Conservation (phyloP, 2,888 invertebrate genomes). For the Chrysomela aeneicollis region DNA sequence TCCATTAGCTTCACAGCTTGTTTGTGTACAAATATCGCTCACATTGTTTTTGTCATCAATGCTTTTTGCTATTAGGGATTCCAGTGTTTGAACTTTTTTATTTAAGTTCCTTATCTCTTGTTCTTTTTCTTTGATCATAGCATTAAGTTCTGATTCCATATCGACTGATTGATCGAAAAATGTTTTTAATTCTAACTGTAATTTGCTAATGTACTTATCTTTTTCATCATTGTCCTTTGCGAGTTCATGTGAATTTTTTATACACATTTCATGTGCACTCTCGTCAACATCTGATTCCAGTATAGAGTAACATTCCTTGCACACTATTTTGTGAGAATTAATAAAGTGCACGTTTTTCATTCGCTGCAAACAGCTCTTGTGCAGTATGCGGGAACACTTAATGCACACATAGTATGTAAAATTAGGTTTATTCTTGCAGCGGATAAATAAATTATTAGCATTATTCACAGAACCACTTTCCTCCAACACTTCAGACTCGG, state of each 20-base stretch:
- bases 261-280: conserved; percentile 14
- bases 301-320: conserved; percentile 13
- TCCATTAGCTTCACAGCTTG: conserved; percentile 9
- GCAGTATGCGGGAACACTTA: conserved; percentile 16
- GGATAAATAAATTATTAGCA: conserved; percentile 12
- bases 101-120: conserved; percentile 11
- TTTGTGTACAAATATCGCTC: conserved; percentile 6
- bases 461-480: conserved; percentile 10
- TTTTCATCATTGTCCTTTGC: conserved; percentile 10
- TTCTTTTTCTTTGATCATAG: conserved; percentile 8
- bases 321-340: conserved; percentile 10
- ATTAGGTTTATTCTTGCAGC: conserved; percentile 14
- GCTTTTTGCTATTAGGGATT: conserved; percentile 14
- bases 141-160: conserved; percentile 9
- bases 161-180: conserved; percentile 11
- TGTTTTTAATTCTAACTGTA: conserved; percentile 11
- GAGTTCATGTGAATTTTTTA: conserved; percentile 3
- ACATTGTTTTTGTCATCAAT: conserved; percentile 13
- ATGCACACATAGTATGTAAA: conserved; percentile 17
- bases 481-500: conserved; percentile 8
- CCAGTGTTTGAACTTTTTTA: conserved; percentile 15
- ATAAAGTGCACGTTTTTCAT: conserved; percentile 19
- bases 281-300: conserved; percentile 17
- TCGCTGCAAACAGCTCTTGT: conserved; percentile 18
- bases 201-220: conserved; percentile 4